These are phyloP conservation scores for Acanthiza pusilla DNA, from an alignment of 2,797 vertebrate species.

Conservation along the genomic window DNA sequence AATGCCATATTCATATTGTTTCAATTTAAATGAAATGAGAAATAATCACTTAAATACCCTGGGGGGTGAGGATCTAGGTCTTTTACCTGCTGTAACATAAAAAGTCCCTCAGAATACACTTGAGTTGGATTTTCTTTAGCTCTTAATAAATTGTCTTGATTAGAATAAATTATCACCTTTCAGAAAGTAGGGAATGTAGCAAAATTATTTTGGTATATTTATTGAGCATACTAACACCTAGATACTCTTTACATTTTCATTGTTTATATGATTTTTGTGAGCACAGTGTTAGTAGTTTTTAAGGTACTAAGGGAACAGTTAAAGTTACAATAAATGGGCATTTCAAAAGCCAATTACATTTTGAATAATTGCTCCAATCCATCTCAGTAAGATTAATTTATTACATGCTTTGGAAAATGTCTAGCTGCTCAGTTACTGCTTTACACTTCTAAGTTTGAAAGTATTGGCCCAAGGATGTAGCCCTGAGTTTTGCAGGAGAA, in stretches of 20 bases:
- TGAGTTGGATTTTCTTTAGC: background rate
- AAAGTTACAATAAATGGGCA: background rate
- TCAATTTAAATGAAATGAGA: background rate
- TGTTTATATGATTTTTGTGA: background rate
- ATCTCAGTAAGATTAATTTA: background rate
- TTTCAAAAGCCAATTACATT: constrained; percentile 20
- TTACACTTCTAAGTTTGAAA: background rate
- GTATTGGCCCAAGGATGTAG: background rate
- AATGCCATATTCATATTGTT: background rate
- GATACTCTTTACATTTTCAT: background rate
- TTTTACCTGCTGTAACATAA: background rate
- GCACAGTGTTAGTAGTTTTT: background rate
- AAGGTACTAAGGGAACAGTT: background rate
- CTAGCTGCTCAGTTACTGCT: background rate
- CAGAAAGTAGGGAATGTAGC: background rate
- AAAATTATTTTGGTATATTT: background rate
- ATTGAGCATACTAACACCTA: background rate
- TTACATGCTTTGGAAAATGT: background rate
- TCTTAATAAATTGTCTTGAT: background rate
- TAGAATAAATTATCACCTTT: background rate
- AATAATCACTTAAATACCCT: background rate
- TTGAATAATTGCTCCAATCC: background rate
- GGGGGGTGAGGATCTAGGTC: background rate
- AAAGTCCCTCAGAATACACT: background rate
- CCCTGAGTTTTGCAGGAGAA: background rate